Evolutionary conservation across 2,888 invertebrate species (phyloP).

Genomic region (Mythimna pallens): DNA sequence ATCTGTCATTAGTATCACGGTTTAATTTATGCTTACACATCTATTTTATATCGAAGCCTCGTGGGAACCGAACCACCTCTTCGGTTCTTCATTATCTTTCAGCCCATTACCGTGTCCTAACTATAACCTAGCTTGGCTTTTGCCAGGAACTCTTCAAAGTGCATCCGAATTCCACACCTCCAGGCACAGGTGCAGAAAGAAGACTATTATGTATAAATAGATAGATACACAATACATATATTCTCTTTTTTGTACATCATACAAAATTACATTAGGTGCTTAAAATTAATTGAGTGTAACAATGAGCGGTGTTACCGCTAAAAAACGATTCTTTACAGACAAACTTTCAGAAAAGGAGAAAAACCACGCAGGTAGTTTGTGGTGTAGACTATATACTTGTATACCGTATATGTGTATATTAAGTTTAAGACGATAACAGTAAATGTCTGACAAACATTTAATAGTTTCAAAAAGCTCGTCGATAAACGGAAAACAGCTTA

Average conservation of each 20-base stretch:
- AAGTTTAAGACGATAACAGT: neutral
- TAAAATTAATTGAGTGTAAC: no score
- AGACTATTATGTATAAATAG: neutral
- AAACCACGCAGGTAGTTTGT: no score
- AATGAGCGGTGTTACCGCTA: no score
- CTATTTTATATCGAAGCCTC: neutral
- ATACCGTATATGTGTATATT: neutral
- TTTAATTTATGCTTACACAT: conserved; percentile 20
- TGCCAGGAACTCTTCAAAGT: neutral
- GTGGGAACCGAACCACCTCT: conserved; percentile 1
- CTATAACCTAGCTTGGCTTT: no score
- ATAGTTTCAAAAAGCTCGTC: neutral
- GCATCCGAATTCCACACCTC: neutral
- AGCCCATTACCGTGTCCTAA: neutral
- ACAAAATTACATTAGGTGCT: no score
- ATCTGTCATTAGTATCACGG: conserved; percentile 18
- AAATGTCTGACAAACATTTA: conserved; percentile 11
- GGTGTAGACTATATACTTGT: no score
- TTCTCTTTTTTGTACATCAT: no score
- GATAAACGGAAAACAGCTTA: conserved; percentile 11
- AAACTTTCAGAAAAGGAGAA: no score
- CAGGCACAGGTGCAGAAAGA: no score
- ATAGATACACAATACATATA: no score
- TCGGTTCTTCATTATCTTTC: neutral
- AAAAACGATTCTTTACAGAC: no score